Conservation (phyloP, 2,888 invertebrate genomes). For the Therioaphis trifolii region DNA sequence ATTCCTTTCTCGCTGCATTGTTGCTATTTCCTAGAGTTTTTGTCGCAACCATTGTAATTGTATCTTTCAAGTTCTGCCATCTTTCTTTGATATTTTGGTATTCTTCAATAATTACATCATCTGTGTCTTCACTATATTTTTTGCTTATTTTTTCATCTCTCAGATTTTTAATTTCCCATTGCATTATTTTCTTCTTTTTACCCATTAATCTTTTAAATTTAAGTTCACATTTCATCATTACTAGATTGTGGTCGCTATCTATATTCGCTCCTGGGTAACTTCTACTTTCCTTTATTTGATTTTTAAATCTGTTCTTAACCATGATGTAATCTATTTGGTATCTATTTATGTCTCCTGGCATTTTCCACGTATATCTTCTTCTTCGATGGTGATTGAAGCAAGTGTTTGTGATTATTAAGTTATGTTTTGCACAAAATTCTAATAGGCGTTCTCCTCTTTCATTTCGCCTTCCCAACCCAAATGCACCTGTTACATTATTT, state of each 20-base stretch:
- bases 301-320: slow-evolving; percentile 48
- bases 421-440: not conserved
- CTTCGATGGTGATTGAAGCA: not conserved
- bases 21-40: slow-evolving; percentile 43
- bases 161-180: slow-evolving; percentile 10
- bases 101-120: slow-evolving; percentile 40
- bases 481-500: not conserved
- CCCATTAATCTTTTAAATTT: slow-evolving; percentile 25
- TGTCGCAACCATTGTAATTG: slow-evolving; percentile 11
- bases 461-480: not conserved
- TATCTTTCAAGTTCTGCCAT: slow-evolving; percentile 21
- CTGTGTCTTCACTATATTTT: slow-evolving; percentile 15
- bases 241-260: slow-evolving; percentile 46
- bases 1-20: slow-evolving; percentile 33
- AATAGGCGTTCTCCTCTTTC: not conserved
- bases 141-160: slow-evolving; percentile 26
- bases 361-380: slow-evolving; percentile 32
- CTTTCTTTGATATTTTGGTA: slow-evolving; percentile 43
- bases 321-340: slow-evolving; percentile 40
- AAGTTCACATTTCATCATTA: slow-evolving; percentile 35
- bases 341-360: slow-evolving; percentile 41
- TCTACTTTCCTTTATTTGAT: slow-evolving; percentile 46
- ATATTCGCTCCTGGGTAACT: not conserved
- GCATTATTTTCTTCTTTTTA: slow-evolving; percentile 23
- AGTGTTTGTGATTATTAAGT: slow-evolving; percentile 19